Base-by-base conservation (phyloP, 1,140 invertebrate species). In the Pseudomyrmex cubaensis region DNA sequence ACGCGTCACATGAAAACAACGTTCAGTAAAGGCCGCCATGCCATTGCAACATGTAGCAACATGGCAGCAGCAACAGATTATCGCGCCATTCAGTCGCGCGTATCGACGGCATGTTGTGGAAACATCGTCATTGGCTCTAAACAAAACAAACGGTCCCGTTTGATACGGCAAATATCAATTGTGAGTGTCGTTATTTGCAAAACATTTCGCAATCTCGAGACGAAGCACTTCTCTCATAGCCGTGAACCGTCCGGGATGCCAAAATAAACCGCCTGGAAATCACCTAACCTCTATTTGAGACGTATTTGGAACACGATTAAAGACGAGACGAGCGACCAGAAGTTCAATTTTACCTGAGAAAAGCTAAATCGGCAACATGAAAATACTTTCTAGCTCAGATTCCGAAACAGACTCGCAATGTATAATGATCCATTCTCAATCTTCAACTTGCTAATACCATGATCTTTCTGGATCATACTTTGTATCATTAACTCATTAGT, bases 21-120 rank as follows among this genome's bases (percentile, higher is more conserved):
- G 35, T 75, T 85, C 67, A 82, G 77, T 82, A 83, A 83, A 85
- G 67, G 64, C 66, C 59, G 59, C 50, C 74, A 35, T 35, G 35
- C 35, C 35, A 35, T 35, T 35, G 35, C 35, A 35, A 35, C 35
- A 35, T 35, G 50, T 54, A 9, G 20, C 35, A 15, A 46, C 13
- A 66, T 66, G 64, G n/a, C 64, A 66, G 64, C 64, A 66, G 64
- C 64, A 13, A 73, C 48, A 76, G 72, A 73, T 85, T 73, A 77
- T 77, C 70, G 25, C 76, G 66, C 56, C 50, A 73, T 74, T 85
- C 67, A 50, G 61, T 3, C 61, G 20, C 59, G 2, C 59, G 25
- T 44, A 62, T 25, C 56, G 54, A 70, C 48, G 48, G 44, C 9
- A 59, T 73, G 66, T 59, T 48, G 22, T 22, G 46, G 15, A 22